Evolutionary conservation across 2,888 invertebrate species (phyloP).

Genomic region (Steinernema scapterisci): DNA sequence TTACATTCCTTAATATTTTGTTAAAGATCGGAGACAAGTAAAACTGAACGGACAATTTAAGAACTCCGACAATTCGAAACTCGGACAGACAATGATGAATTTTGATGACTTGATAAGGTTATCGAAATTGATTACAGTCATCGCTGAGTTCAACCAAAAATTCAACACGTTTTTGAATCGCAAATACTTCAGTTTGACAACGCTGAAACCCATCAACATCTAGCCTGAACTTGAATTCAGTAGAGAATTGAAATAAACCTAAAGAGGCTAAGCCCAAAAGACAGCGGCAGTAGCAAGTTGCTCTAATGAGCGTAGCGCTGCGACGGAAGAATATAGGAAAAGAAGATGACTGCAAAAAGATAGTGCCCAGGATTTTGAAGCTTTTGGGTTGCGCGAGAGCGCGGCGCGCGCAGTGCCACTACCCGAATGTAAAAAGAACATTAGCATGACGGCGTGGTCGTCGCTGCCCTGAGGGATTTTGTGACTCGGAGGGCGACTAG

Average conservation of each 20-base stretch:
- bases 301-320: constrained; percentile 17
- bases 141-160: too few relatives aligned
- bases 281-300: background rate
- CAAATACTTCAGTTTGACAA: too few relatives aligned
- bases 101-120: too few relatives aligned
- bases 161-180: too few relatives aligned
- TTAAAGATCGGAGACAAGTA: too few relatives aligned
- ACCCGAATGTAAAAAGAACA: constrained; percentile 27
- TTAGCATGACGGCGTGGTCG: constrained; percentile 30
- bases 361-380: constrained; percentile 23
- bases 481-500: constrained; percentile 27
- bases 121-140: too few relatives aligned
- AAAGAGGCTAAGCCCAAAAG: background rate
- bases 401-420: background rate
- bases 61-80: too few relatives aligned
- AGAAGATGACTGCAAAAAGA: constrained; percentile 23
- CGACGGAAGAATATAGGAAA: background rate
- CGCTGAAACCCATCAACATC: background rate
- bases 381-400: background rate
- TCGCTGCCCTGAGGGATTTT: constrained; percentile 32
- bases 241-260: background rate
- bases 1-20: too few relatives aligned
- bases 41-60: too few relatives aligned
- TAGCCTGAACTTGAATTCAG: background rate
- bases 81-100: too few relatives aligned